Evolutionary conservation across 2,113 vertebrate species (phyloP).

Genomic region (Pagrus major): DNA sequence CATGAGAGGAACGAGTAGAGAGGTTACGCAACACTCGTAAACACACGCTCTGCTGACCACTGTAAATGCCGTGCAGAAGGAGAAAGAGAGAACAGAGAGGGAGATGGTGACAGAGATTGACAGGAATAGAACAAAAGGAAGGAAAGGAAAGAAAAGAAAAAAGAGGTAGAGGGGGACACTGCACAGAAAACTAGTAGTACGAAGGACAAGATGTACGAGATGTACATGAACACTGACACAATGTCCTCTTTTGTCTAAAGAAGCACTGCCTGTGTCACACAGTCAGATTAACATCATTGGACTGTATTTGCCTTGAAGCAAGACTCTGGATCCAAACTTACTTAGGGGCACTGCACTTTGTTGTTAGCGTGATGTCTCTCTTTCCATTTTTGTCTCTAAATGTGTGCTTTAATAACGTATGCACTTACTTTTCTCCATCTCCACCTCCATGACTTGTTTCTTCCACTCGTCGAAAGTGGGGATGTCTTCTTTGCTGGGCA

Average conservation of each 20-base stretch:
- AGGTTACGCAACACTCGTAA: conserved; percentile 56
- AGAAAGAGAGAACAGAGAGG: conserved; percentile 1
- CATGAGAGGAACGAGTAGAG: conserved; percentile 9
- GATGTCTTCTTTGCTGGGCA: conserved; percentile 94
- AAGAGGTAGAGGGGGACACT: not conserved
- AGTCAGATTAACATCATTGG: not conserved
- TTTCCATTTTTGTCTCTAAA: not conserved
- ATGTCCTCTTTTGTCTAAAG: not conserved
- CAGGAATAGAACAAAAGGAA: conserved; percentile 26
- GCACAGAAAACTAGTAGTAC: not conserved
- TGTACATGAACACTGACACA: not conserved
- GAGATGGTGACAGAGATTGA: not conserved
- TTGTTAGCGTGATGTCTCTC: not conserved
- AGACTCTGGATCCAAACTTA: not conserved
- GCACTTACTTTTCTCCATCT: conserved; percentile 97
- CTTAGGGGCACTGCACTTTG: not conserved
- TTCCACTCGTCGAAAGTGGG: conserved; percentile 99
- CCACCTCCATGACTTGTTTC: conserved; percentile 99
- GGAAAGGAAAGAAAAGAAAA: conserved; percentile 17
- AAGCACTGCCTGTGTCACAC: not conserved
- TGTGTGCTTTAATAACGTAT: not conserved
- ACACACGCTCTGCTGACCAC: conserved; percentile 42
- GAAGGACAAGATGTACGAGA: not conserved
- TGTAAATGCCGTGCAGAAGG: conserved; percentile 20
- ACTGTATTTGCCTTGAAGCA: not conserved